Evolutionary conservation across 2,113 vertebrate genomes (phyloP).

Genomic region (Alosa alosa): DNA sequence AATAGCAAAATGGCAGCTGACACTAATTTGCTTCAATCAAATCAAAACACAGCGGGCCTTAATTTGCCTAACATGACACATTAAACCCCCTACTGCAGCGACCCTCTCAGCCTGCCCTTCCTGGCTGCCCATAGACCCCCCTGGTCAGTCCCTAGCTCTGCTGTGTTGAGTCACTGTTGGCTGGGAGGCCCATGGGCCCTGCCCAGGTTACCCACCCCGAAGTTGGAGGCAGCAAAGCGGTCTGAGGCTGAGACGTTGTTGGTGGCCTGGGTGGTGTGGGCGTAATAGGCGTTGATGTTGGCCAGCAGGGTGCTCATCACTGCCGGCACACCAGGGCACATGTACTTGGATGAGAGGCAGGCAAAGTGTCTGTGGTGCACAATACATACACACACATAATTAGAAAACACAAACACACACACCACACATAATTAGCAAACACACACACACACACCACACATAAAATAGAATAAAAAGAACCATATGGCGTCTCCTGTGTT

Average conservation of each 20-base stretch:
- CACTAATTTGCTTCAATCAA: neutral
- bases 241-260: slow-evolving; percentile 97
- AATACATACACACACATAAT: neutral
- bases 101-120: neutral
- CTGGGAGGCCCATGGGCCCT: neutral
- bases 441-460: neutral
- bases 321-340: slow-evolving; percentile 94
- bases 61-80: neutral
- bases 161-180: neutral
- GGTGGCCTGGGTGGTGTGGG: slow-evolving; percentile 92
- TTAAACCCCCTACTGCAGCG: neutral
- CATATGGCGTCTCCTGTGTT: no score
- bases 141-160: neutral
- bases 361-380: slow-evolving; percentile 87
- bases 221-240: slow-evolving; percentile 96
- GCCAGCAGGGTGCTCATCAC: slow-evolving; percentile 98
- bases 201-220: slow-evolving; percentile 81
- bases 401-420: neutral
- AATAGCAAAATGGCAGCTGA: neutral
- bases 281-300: slow-evolving; percentile 98
- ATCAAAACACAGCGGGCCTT: neutral
- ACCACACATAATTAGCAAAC: neutral
- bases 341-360: slow-evolving; percentile 98
- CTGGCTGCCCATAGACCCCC: neutral
- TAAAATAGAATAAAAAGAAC: no score